Evolutionary conservation across 2,888 invertebrate genomes (phyloP), one percentile per base, ranked within the genome.

Genomic region (Slavum lentiscoides): DNA sequence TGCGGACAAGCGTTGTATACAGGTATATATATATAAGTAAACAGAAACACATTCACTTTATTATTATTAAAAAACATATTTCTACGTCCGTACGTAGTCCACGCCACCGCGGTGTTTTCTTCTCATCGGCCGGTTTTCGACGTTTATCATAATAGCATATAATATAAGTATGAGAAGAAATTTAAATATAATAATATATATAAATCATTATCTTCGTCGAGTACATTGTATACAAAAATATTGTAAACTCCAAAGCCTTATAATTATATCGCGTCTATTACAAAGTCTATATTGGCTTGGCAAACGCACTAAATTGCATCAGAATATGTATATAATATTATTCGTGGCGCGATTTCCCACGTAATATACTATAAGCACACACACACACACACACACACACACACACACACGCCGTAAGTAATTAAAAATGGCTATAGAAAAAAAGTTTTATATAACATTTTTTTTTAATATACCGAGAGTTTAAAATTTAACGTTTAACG

Each of bases 11-110:
- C 30, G 30, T 1, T 30, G 4, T 30, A 30, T 30, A n/a, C n/a
- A n/a, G n/a, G n/a, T 4, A 4, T 30, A 30, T 30, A 2, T 30
- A 30, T 30, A 30, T 30, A 30, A 2, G 59, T 73, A 73, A 73
- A 73, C 30, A 43, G 30, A 62, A 73, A 43, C 7, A 73, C 62
- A 73, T 73, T 62, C 73, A 49, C 62, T 49, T 62, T 23, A 23
- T 59, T 39, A 59, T 59, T 43, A 53, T 8, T 53, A 72, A 72
- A 9, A 43, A 9, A 30, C 30, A 30, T 43, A 9, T 72, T 59
- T 72, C 21, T 59, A 59, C 39, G 39, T 39, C 19, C 43, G 19
- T 43, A 43, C 43, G 43, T 9, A 43, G 7, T 39, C 39, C 39
- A 39, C n/a, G n/a, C n/a, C n/a, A n/a, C n/a, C 43, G 43, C 9